Percentiles rank a stretch among this genome's conserved stretches.
Conservation (phyloP, 2,797 vertebrate genomes). For the Carduelis carduelis region DNA sequence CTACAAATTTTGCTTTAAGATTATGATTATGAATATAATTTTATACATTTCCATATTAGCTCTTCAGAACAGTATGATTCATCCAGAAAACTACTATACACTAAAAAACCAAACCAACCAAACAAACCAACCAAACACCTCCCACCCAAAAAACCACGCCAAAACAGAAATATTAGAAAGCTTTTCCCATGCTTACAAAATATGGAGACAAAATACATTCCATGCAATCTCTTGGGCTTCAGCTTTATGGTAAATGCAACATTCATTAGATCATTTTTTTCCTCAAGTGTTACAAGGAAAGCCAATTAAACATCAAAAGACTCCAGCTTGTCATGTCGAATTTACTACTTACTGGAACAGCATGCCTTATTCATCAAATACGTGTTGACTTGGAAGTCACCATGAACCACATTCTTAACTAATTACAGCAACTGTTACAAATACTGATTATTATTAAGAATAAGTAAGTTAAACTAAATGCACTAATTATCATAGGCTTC, state of each 20-base stretch:
- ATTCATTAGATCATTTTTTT: neutral
- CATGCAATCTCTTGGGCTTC: neutral
- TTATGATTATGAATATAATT: neutral
- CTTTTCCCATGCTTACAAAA: neutral
- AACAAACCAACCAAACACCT: neutral
- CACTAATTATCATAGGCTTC: neutral
- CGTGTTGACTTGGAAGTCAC: neutral
- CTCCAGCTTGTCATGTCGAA: neutral
- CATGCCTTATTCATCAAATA: neutral
- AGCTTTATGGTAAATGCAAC: neutral
- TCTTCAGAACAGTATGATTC: neutral
- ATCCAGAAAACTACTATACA: neutral
- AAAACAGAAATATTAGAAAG: neutral
- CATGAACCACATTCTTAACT: slow-evolving; percentile 11
- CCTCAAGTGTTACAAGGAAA: slow-evolving; percentile 3
- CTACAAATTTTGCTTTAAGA: neutral
- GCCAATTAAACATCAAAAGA: slow-evolving; percentile 43
- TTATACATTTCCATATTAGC: neutral
- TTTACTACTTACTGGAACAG: neutral
- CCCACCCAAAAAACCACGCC: neutral
- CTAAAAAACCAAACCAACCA: neutral
- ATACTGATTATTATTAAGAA: slow-evolving; percentile 13
- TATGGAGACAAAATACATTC: neutral
- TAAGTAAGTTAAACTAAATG: neutral
- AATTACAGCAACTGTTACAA: slow-evolving; percentile 9